Conservation (phyloP, 1,140 invertebrate genomes). For the Drosophila arizonae region DNA sequence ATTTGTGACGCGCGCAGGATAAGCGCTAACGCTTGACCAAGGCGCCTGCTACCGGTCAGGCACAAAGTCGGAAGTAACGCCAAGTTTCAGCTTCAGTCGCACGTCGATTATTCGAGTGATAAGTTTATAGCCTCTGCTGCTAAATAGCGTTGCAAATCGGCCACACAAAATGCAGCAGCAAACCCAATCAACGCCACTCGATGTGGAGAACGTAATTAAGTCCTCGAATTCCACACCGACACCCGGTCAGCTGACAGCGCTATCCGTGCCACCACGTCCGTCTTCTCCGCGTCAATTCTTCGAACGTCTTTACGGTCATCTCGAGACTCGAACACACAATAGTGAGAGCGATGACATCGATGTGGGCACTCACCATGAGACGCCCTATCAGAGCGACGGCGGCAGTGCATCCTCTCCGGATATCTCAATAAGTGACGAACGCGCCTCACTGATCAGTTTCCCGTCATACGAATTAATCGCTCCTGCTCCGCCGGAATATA, state of each 20-base stretch:
- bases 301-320: constrained; percentile 84
- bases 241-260: constrained; percentile 3
- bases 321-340: constrained; percentile 79
- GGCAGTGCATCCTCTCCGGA: constrained; percentile 75
- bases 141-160: constrained; percentile 20
- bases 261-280: constrained; percentile 70
- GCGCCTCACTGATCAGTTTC: constrained; percentile 43
- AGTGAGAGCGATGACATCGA: constrained; percentile 69
- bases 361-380: constrained; percentile 60
- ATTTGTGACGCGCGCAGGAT: constrained; percentile 48
- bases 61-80: constrained; percentile 57
- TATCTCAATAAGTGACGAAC: constrained; percentile 77
- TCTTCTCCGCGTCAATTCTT: constrained; percentile 85
- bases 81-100: constrained; percentile 48
- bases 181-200: constrained; percentile 42
- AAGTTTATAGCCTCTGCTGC: constrained; percentile 37
- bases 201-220: constrained; percentile 21
- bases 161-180: constrained; percentile 39
- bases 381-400: constrained; percentile 74
- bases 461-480: constrained; percentile 58
- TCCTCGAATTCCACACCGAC: constrained; percentile 25
- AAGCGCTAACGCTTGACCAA: constrained; percentile 56
- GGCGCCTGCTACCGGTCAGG: constrained; percentile 23
- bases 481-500: constrained; percentile 46
- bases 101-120: constrained; percentile 64